Evolutionary conservation across 2,797 vertebrate genomes (phyloP), one percentile per base, ranked within the genome.

Genomic region (Mormyrops attenuatus): DNA sequence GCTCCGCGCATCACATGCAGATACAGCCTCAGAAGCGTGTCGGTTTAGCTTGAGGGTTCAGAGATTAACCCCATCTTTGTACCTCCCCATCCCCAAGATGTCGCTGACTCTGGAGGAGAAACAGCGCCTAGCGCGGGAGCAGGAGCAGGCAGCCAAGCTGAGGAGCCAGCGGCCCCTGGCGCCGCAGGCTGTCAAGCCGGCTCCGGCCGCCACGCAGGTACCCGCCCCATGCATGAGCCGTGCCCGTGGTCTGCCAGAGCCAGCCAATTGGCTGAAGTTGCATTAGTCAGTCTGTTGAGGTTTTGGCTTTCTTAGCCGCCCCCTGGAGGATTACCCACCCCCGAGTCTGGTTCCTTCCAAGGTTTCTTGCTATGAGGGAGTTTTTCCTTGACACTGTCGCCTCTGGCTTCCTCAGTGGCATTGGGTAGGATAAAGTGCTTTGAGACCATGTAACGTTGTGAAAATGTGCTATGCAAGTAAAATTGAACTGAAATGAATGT

Each of bases 101-200:
- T 97, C 98, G 73, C 97, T 99, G 91, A 99, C 99, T 20, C 94
- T 99, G 85, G 99, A 99, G 94, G 98, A 99, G 94, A 99, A 99
- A 92, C 99, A 99, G 92, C 97, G 97, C 85, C 93, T 99, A 92
- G 99, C 99, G 80, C 99, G 99, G 94, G 98, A 99, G 86, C 99
- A 99, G 92, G 99, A 99, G 88, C 99, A 99, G 93, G 97, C 97
- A 2, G 97, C 97, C 91, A 99, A 99, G 93, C 94, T 99, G 92
- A 97, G 97, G 93, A 99, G 93, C 92, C 99, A 99, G 94, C 97
- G 97, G 90, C 98, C 98, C 6, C 95, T 99, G 84, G 97, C 96
- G 6, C 99, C 98, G 1, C 96, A 97, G 90, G 87, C 95, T 0
- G 90, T 97, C 88, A 96, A 96, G 93, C 82, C 96, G 80, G 89